Percentiles rank a stretch among this genome's conserved stretches.
These are phyloP conservation scores for Aegithalos caudatus DNA, from an alignment of 2,113 vertebrate genomes.

Conservation along the genomic window DNA sequence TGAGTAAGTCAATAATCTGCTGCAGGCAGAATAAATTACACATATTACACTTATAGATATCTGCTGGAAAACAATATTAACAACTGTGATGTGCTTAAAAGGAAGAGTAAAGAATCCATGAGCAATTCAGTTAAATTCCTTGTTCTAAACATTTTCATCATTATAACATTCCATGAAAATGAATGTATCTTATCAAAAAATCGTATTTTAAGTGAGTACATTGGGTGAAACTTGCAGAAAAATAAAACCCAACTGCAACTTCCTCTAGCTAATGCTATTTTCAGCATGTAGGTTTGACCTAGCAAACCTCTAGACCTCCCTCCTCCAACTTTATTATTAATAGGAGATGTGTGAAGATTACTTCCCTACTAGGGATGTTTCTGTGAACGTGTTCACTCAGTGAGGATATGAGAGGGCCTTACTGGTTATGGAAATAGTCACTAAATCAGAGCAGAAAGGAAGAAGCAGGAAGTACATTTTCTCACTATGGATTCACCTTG, in stretches of 20 bases:
- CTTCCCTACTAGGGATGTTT: not conserved
- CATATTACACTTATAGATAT: not conserved
- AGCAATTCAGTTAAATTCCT: not conserved
- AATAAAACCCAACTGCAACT: not conserved
- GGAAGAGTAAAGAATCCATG: not conserved
- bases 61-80: not conserved
- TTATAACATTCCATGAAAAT: not conserved
- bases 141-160: not conserved
- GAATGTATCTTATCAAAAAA: not conserved
- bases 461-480: not conserved
- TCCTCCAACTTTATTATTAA: not conserved
- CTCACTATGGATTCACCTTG: slow-evolving; percentile 78
- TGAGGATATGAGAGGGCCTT: not conserved
- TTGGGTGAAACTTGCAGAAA: not conserved
- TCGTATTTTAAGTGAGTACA: not conserved
- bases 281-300: not conserved
- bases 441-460: not conserved
- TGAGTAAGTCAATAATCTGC: not conserved
- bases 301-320: not conserved
- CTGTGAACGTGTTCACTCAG: not conserved
- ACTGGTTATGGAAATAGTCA: not conserved
- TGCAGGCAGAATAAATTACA: not conserved
- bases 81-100: not conserved
- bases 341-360: not conserved
- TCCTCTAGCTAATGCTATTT: not conserved